Evolutionary conservation across 2,888 invertebrate species (phyloP).

Genomic region (Dasypolia templi): DNA sequence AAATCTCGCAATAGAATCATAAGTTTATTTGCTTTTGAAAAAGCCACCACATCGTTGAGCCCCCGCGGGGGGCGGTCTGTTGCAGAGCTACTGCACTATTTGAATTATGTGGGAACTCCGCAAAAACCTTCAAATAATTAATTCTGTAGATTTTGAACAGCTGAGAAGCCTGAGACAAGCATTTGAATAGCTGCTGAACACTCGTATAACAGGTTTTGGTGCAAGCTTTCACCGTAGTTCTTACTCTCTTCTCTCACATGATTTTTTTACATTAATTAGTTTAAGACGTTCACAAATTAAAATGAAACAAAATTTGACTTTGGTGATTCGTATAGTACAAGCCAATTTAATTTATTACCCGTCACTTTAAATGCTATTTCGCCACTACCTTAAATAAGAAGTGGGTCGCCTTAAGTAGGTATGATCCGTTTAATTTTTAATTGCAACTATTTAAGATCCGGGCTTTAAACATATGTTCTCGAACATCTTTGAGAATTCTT

Average conservation of each 20-base stretch:
- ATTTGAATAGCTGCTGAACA: slow-evolving; percentile 13
- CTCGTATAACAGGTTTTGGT: not conserved
- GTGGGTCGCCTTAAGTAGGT: slow-evolving; percentile 18
- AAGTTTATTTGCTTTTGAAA: slow-evolving; percentile 51
- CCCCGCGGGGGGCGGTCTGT: not conserved
- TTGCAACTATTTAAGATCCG: slow-evolving; percentile 30
- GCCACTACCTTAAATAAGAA: slow-evolving; percentile 21
- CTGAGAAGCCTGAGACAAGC: not conserved
- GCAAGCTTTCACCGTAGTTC: slow-evolving; percentile 1
- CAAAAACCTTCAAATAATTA: slow-evolving; percentile 26
- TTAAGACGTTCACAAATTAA: not conserved
- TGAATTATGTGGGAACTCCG: slow-evolving; percentile 24
- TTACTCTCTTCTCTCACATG: no score
- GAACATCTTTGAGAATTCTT: slow-evolving; percentile 31
- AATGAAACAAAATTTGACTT: not conserved
- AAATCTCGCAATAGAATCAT: slow-evolving; percentile 51
- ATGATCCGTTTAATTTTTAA: slow-evolving; percentile 45
- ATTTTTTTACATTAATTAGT: not conserved
- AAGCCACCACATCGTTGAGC: slow-evolving; percentile 22
- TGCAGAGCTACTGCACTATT: slow-evolving; percentile 24
- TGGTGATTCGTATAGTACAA: not conserved
- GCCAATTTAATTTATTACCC: slow-evolving; percentile 18
- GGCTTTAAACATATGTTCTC: slow-evolving; percentile 34
- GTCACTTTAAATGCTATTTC: slow-evolving; percentile 23
- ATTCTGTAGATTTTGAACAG: slow-evolving; percentile 1